Evolutionary conservation across 2,113 vertebrate genomes (phyloP).

Genomic region (Arvicanthis niloticus): DNA sequence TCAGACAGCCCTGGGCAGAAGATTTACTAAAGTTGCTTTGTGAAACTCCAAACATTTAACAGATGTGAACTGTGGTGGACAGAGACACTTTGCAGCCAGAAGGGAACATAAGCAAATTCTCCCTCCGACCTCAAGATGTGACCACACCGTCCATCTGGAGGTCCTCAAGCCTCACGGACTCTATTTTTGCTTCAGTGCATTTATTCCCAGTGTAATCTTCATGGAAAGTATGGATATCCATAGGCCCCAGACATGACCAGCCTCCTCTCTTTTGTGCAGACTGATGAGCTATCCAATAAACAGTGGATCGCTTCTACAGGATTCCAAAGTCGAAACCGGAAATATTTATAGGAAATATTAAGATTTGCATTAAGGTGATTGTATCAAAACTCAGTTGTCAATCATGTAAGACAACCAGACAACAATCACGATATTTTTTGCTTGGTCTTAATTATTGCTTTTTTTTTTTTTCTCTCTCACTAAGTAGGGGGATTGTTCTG

Average conservation of each 20-base stretch:
- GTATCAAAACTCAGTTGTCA: neutral
- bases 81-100: fast-evolving
- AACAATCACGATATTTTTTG: neutral
- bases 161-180: fast-evolving
- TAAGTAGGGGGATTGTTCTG: neutral
- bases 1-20: fast-evolving
- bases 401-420: neutral
- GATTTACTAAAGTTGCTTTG: fast-evolving
- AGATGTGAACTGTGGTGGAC: fast-evolving
- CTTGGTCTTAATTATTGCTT: neutral
- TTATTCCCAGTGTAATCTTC: neutral
- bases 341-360: neutral
- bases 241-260: neutral
- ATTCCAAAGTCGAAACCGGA: neutral
- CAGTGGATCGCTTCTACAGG: neutral
- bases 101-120: fast-evolving
- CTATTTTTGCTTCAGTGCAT: neutral
- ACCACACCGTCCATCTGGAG: fast-evolving
- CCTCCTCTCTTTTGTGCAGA: neutral
- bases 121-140: fast-evolving
- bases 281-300: neutral
- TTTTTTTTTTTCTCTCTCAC: neutral
- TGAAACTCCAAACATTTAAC: no score
- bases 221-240: fast-evolving
- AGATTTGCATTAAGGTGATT: neutral